Evolutionary conservation across 2,888 invertebrate species (phyloP).

Genomic region (Ormia ochracea): DNA sequence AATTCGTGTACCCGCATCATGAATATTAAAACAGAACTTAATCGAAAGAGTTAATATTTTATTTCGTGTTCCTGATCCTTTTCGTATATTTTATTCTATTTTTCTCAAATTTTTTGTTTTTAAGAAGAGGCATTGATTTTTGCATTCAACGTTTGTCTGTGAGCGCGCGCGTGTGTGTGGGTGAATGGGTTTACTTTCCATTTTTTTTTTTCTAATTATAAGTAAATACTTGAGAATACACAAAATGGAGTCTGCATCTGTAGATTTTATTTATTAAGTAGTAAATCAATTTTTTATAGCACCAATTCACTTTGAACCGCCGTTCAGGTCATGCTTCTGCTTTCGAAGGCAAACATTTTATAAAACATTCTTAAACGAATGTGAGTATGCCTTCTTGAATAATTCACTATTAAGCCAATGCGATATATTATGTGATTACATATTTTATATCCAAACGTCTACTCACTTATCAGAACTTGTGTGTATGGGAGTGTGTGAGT

Average conservation of each 20-base stretch:
- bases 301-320: neutral
- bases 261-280: slow-evolving; percentile 51
- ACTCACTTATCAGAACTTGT: neutral
- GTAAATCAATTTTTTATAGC: slow-evolving; percentile 45
- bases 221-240: neutral
- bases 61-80: no score
- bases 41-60: no score
- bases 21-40: no score
- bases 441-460: neutral
- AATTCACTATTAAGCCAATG: neutral
- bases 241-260: slow-evolving; percentile 33
- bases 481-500: no score
- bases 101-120: no score
- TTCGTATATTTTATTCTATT: no score
- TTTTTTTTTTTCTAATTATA: no score
- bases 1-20: no score
- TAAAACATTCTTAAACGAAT: neutral
- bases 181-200: no score
- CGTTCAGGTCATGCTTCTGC: neutral
- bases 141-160: no score
- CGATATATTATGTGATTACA: neutral
- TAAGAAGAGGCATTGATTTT: no score
- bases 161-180: no score
- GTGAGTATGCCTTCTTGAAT: neutral
- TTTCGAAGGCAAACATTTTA: slow-evolving; percentile 25